Evolutionary conservation across 2,888 invertebrate species (phyloP).

Genomic region (Noctua janthina): DNA sequence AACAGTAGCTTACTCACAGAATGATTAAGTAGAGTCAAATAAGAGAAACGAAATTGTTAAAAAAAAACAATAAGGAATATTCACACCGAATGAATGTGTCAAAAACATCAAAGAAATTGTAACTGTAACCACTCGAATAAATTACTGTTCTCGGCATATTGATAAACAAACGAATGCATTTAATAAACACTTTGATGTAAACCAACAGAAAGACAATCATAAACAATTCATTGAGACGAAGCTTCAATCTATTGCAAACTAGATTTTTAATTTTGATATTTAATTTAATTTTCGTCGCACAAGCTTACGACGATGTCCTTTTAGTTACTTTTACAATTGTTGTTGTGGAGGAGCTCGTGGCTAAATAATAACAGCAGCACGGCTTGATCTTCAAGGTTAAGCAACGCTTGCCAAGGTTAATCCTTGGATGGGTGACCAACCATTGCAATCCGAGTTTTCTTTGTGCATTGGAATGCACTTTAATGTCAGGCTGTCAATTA

Average conservation of each 20-base stretch:
- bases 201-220: constrained; percentile 44
- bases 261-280: constrained; percentile 59
- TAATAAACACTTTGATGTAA: constrained; percentile 43
- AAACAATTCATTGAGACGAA: constrained; percentile 60
- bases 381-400: background rate
- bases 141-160: constrained; percentile 22
- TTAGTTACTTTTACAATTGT: background rate
- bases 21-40: background rate
- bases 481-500: background rate
- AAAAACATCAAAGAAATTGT: background rate
- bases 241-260: constrained; percentile 51
- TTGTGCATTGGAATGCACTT: background rate
- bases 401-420: background rate
- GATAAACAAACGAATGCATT: constrained; percentile 56
- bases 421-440: background rate
- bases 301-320: background rate
- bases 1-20: background rate
- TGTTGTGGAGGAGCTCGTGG: background rate
- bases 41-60: no score
- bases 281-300: constrained; percentile 47
- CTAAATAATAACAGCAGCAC: background rate
- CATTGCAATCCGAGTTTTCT: background rate
- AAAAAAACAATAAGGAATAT: background rate
- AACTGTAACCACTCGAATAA: background rate
- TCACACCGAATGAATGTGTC: background rate